Evolutionary conservation across 1,140 invertebrate genomes (phyloP), one percentile per base, ranked within the genome.

Genomic region (Notospermus geniculatus): DNA sequence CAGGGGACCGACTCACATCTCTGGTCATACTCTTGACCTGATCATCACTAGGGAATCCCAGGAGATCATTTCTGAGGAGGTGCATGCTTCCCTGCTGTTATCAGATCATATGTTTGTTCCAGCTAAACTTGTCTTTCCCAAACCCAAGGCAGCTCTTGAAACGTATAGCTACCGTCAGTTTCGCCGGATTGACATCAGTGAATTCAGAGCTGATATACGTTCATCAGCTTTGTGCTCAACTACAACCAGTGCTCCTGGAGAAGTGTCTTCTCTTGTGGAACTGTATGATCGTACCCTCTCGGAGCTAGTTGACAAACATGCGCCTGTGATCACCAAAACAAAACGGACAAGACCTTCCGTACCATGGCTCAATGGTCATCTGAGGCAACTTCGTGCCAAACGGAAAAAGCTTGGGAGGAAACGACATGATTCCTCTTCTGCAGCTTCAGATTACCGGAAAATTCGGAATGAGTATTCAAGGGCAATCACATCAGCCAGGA

Each of bases 231-330:
- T 50, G n/a, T 23, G n/a, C 46, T 50, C 46, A 4, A 9, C 19
- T 50, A 13, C 11, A 43, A 50, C n/a, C n/a, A 36, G 32, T 15
- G 4, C 46, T 5, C 25, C 4, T 50, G 46, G n/a, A 23, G n/a
- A 50, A 19, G 19, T 50, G n/a, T 5, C n/a, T 50, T 7, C 46
- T 23, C 25, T 50, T 19, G 46, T 50, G n/a, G 46, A 50, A 7
- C 46, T 7, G 46, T 50, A 50, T 50, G n/a, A 50, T n/a, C n/a
- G 9, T n/a, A 50, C 46, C 25, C 46, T 50, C 4, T 50, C 46
- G 9, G 46, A 50, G 9, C 46, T 50, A 9, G 5, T 50, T 50
- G 46, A 50, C 25, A 50, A 50, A 50, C 46, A 50, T n/a, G 46
- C 46, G 9, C 46, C 46, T 23, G n/a, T 50, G 4, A 50, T 50